Conservation (phyloP, 2,113 vertebrate species). For the Elanus axillaris region DNA sequence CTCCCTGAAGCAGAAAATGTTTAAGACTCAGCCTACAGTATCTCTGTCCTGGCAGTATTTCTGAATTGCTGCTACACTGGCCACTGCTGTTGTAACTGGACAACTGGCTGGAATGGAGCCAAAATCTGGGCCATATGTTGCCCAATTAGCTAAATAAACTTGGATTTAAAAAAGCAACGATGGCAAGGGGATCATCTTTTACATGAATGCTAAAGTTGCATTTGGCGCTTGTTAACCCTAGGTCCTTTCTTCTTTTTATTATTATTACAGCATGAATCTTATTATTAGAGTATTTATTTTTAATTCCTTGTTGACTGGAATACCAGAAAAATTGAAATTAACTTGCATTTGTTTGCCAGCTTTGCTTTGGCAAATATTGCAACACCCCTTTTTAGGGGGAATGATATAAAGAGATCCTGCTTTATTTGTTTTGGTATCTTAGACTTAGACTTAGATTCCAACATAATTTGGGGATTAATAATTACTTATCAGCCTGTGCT, state of each 20-base stretch:
- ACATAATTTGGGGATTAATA: not conserved
- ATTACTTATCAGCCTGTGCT: not conserved
- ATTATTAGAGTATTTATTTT: not conserved
- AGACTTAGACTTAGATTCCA: not conserved
- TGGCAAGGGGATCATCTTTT: not conserved
- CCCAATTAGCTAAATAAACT: not conserved
- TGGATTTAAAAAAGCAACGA: not conserved
- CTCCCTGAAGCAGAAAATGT: not conserved
- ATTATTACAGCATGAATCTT: not conserved
- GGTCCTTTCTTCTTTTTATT: not conserved
- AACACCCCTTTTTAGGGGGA: not conserved
- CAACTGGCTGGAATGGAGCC: not conserved
- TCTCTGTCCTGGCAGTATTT: not conserved
- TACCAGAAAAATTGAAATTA: not conserved
- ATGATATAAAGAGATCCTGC: not conserved
- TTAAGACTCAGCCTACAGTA: not conserved
- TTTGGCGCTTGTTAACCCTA: not conserved
- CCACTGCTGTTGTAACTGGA: not conserved
- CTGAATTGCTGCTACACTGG: not conserved
- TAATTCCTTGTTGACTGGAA: not conserved
- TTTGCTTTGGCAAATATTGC: not conserved
- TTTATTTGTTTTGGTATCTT: not conserved
- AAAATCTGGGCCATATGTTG: not conserved
- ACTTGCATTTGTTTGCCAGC: not conserved
- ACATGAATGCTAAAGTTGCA: not conserved